Base-by-base conservation (phyloP, 2,113 vertebrate genomes). In the Phylloscopus trochiloides region DNA sequence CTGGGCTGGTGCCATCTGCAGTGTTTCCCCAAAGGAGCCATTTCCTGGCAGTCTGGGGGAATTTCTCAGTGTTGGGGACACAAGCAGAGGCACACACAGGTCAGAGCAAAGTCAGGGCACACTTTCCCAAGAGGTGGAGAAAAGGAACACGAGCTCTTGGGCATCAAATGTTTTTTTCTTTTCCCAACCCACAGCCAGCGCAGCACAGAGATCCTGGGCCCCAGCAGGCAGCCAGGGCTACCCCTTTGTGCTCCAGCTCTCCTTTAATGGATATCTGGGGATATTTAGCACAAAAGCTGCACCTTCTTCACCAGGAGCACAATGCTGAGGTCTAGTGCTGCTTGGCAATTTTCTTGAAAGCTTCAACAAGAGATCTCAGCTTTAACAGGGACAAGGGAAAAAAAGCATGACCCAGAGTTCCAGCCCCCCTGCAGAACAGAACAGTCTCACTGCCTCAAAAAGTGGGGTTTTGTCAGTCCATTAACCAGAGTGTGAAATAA, bases 41-140 rank as follows among this genome's bases (percentile, higher is more conserved):
- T 36, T 86, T 73, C 58, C 52, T 21, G 17, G 34, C 21, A 65
- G 34, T 34, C 9, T 21, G 61, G 34, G 48, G 55, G 19, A 16
- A 55, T 55, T 48, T 48, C 55, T 47, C 38, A 17, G 22, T 17
- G 47, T 7, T n/a, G 63, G 36, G 72, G 58, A 17, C 45, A 43
- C 3, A 6, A 29, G 38, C 36, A 81, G 76, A 26, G 51, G 48
- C 36, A 43, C 18, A 6, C 0, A 0, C 0, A 0, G 42, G 31
- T 54, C 47, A 26, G 24, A 70, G 6, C 9, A 29, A 24, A 10
- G 16, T 20, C 9, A 13, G 42, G 55, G 10, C 59, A 72, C 9
- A 2, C 3, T 20, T 24, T 14, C 50, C 71, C 63, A 50, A 66
- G 50, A 85, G 47, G 17, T 9, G 29, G 11, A 81, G 8, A 54